phyloP scores from a whole-genome alignment of 2,797 vertebrate genomes.

The Clarias platycephalus region DNA sequence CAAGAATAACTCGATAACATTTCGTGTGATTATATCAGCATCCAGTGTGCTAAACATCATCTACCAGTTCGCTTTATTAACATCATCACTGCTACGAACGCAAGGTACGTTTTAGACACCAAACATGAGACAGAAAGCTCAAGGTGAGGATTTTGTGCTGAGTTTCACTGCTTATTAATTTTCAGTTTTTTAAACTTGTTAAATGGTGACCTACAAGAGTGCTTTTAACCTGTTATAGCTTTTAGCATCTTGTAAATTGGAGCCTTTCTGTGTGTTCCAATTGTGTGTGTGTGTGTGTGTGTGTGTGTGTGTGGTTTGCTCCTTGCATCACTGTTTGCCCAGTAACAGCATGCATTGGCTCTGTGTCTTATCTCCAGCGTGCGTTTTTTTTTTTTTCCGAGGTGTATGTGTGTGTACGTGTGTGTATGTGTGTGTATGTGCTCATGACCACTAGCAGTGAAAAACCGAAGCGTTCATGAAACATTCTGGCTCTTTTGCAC shows the following conservation, averaged over 20 bases:
- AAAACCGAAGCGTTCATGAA: conserved; percentile 52
- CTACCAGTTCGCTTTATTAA: background rate
- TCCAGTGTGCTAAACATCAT: background rate
- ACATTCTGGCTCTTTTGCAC: conserved; percentile 39
- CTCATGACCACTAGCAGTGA: conserved; percentile 18
- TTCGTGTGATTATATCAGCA: background rate
- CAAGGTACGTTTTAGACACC: background rate
- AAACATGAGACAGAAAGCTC: background rate
- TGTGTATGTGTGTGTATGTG: conserved; percentile 18
- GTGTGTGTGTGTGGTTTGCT: background rate
- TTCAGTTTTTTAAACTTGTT: background rate
- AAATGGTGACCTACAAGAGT: background rate
- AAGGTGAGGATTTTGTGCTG: no score
- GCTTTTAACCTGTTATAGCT: background rate
- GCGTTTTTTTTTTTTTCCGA: background rate
- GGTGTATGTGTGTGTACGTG: conserved; percentile 17
- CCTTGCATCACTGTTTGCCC: conserved; percentile 21
- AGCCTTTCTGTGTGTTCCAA: background rate
- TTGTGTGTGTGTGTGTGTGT: conserved; percentile 1
- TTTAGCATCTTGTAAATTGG: background rate
- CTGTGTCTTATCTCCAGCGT: conserved; percentile 4
- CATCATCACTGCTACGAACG: background rate
- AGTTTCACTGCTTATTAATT: background rate
- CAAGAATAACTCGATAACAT: background rate
- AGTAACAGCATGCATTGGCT: conserved; percentile 17